Conservation (phyloP, 1,140 invertebrate species). For the Drosophila setifemur region DNA sequence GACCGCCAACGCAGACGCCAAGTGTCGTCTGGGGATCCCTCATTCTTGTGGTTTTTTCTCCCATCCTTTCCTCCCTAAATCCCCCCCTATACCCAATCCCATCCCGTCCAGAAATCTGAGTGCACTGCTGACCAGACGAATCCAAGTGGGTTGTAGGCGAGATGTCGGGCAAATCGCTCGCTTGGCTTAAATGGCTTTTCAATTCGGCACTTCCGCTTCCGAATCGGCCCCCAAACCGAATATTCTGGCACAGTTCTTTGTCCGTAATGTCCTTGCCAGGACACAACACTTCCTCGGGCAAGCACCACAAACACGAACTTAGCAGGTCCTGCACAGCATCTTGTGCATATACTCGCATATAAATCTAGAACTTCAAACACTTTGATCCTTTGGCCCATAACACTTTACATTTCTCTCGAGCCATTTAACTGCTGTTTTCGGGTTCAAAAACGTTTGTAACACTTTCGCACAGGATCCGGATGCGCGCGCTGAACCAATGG, state of each 20-base stretch:
- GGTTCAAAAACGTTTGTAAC: slow-evolving; percentile 58
- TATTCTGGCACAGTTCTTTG: slow-evolving; percentile 40
- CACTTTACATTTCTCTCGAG: slow-evolving; percentile 42
- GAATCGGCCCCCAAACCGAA: slow-evolving; percentile 4
- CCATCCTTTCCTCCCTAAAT: neutral
- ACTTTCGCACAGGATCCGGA: slow-evolving; percentile 3
- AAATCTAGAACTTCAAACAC: neutral
- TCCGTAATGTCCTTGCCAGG: slow-evolving; percentile 72
- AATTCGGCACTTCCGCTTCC: slow-evolving; percentile 79
- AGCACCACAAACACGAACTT: slow-evolving; percentile 23
- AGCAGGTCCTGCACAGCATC: slow-evolving; percentile 2
- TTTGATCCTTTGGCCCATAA: slow-evolving; percentile 25
- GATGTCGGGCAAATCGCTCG: slow-evolving; percentile 39
- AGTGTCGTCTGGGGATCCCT: slow-evolving; percentile 37
- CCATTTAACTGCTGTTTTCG: slow-evolving; percentile 46
- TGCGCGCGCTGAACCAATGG: slow-evolving; percentile 57
- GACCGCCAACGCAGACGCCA: slow-evolving; percentile 37
- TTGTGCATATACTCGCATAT: too few species aligned
- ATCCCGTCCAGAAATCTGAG: slow-evolving; percentile 32
- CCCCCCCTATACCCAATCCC: neutral
- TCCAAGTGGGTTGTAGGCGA: slow-evolving; percentile 20
- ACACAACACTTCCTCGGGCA: slow-evolving; percentile 1
- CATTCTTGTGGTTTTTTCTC: neutral
- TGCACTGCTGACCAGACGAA: slow-evolving; percentile 6
- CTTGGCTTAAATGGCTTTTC: slow-evolving; percentile 73